Base-by-base conservation (phyloP, 2,888 invertebrate genomes). In the Eupeodes luniger region DNA sequence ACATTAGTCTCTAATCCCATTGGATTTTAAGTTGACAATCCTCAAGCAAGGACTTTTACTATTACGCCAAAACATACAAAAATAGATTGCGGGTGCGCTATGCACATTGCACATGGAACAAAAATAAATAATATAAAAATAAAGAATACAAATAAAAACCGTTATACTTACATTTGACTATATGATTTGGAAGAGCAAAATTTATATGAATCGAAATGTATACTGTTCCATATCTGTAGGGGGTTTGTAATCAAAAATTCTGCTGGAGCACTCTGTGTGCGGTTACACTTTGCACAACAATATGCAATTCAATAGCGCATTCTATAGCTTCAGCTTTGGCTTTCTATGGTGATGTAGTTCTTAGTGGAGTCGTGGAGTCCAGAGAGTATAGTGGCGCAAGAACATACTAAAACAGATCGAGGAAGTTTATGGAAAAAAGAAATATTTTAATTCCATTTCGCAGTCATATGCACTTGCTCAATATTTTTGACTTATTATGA, bases 221-320 rank as follows among this genome's bases (percentile, higher is more conserved):
- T 14, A 51, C 40, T 82, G 85, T 79, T 64, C 75, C 83, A 76
- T 47, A 87, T 79, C 86, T 83, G 47, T 51, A 27, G 80, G 87
- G 87, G 87, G 77, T 77, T 81, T 57, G 87, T 74, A 88, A 84
- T 88, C 84, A 78, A 81, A 88, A 88, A 88, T 77, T 78, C 81
- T 81, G n/a, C 81, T 81, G n/a, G 67, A 78, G 67, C 66, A 77
- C 72, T 27, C 27, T 69, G 34, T 40, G 40, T 87, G 74, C 66
- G 74, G 87, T 77, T 77, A 40, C 16, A 12, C 36, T 14, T 0
- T 10, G 44, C 77, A 74, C 55, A 74, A 51, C 34, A 40, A 9
- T 40, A 40, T 40, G 40, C 40, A 40, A 76, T 80, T 40, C 55
- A 44, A 19, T 44, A 9, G 40, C 40, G 67, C 19, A 55, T 40